Base-by-base conservation (phyloP, 1,140 invertebrate species). In the Magallana angulata region DNA sequence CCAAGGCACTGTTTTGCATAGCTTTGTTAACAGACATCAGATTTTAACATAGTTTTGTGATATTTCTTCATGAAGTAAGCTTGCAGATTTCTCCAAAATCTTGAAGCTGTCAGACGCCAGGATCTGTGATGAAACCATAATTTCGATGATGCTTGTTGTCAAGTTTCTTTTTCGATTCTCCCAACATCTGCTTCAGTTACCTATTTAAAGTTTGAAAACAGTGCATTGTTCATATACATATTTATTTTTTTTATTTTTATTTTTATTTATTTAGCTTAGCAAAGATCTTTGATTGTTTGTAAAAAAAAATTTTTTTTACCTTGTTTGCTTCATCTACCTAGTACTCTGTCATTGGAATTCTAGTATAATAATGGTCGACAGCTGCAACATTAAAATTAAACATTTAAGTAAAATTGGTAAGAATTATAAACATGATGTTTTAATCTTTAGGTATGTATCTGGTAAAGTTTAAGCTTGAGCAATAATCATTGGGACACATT, bases 71-170 rank as follows among this genome's bases (percentile, higher is more conserved):
- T 60, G 59, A 60, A 60, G 81, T 82, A 18, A 82, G 11, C 56
- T 82, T 82, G n/a, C 16, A 58, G n/a, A 84, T 16, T 60, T 84
- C 57, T 30, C 82, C 82, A 84, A 84, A 84, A 84, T 58, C 24
- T 84, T 24, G 82, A 84, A 57, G 82, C 57, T 84, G 82, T 84
- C 5, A 84, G 56, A 16, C 82, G 30, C 81, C 81, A 82, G 16
- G 56, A n/a, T 48, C 81, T 82, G 6, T 82, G 18, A 56, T n/a
- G 18, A 57, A 58, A 58, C 82, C 82, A 84, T 57, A n/a, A 8
- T 84, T 84, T 84, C 0, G 12, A 59, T 1, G 82, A 84, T 14
- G 82, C 48, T 57, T 84, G 82, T 57, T 24, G 18, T 59, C 82
- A 0, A 18, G 82, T 84, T 57, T 24, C 57, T 57, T 59, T 59